Conservation (phyloP, 2,797 vertebrate species). For the Chaunax sp. region DNA sequence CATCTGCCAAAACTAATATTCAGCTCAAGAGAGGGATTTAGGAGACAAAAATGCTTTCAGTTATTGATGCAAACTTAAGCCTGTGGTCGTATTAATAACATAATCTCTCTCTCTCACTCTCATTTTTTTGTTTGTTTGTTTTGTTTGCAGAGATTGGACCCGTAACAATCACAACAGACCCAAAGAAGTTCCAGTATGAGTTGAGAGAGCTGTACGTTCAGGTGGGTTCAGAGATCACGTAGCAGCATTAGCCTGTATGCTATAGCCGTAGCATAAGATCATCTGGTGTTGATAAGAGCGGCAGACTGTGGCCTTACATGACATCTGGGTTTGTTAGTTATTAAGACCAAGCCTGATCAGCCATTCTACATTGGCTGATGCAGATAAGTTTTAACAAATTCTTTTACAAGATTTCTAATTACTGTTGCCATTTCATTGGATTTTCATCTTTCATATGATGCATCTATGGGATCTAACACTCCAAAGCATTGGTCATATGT, state of each 20-base stretch:
- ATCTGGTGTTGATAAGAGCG: slow-evolving; percentile 51
- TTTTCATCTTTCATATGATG: slow-evolving; percentile 4
- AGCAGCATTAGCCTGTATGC: slow-evolving; percentile 16
- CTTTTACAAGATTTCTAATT: background rate
- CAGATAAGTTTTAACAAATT: no score
- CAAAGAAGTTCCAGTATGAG: slow-evolving; percentile 98
- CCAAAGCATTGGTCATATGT: slow-evolving; percentile 9
- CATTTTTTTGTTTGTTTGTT: slow-evolving; percentile 5
- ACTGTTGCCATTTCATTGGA: background rate
- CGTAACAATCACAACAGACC: slow-evolving; percentile 98
- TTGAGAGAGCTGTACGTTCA: slow-evolving; percentile 98
- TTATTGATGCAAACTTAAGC: slow-evolving; percentile 45
- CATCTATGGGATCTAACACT: background rate
- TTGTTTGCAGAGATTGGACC: slow-evolving; percentile 93
- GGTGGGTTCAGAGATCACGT: slow-evolving; percentile 83
- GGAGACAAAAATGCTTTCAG: slow-evolving; percentile 51
- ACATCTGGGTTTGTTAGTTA: slow-evolving; percentile 41
- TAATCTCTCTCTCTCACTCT: slow-evolving; percentile 47
- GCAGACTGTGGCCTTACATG: slow-evolving; percentile 28
- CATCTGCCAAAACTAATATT: slow-evolving; percentile 75
- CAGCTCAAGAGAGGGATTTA: slow-evolving; percentile 52
- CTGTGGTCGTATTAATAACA: slow-evolving; percentile 46
- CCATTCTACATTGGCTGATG: slow-evolving; percentile 1
- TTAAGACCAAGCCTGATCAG: slow-evolving; percentile 15
- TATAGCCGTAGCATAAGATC: slow-evolving; percentile 29